A percentile compares a stretch with the other conserved stretches of the same genome.
phyloP scores from a whole-genome alignment of 2,113 vertebrate species.

The Cervus canadensis region DNA sequence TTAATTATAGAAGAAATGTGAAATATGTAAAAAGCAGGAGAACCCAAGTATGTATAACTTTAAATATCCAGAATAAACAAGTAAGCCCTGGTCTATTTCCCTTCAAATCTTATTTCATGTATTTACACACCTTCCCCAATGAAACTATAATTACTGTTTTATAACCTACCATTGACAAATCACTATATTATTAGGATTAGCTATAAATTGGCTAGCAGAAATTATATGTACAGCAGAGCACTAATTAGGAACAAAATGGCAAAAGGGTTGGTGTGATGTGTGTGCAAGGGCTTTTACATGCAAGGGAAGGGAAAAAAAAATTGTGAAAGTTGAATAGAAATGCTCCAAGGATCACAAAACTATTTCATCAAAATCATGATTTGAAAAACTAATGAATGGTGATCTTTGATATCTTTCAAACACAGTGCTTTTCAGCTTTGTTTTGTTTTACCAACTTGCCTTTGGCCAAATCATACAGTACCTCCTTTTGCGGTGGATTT shows the following conservation, averaged over 20 bases:
- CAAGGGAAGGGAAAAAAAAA: neutral
- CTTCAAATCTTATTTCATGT: neutral
- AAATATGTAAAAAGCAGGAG: conserved; percentile 16
- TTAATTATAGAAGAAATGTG: neutral
- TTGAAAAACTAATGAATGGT: neutral
- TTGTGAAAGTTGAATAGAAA: neutral
- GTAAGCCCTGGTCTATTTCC: neutral
- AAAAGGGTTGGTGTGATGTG: neutral
- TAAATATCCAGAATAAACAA: neutral
- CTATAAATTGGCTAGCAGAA: conserved; percentile 3
- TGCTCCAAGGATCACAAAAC: neutral
- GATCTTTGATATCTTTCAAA: neutral
- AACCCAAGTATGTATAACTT: neutral
- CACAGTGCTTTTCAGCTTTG: neutral
- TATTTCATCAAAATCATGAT: neutral
- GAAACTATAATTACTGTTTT: neutral
- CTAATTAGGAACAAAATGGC: conserved; percentile 1
- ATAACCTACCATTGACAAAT: neutral
- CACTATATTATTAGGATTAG: neutral
- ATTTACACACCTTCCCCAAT: neutral
- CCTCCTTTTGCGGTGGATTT: neutral
- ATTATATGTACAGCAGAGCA: neutral
- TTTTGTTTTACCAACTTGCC: conserved; percentile 16
- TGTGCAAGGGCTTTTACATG: neutral
- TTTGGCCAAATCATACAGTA: neutral